A percentile compares a stretch with the other conserved stretches of the same genome.
phyloP scores from a whole-genome alignment of 2,797 vertebrate species.

The Pseudocheirus occidentalis region DNA sequence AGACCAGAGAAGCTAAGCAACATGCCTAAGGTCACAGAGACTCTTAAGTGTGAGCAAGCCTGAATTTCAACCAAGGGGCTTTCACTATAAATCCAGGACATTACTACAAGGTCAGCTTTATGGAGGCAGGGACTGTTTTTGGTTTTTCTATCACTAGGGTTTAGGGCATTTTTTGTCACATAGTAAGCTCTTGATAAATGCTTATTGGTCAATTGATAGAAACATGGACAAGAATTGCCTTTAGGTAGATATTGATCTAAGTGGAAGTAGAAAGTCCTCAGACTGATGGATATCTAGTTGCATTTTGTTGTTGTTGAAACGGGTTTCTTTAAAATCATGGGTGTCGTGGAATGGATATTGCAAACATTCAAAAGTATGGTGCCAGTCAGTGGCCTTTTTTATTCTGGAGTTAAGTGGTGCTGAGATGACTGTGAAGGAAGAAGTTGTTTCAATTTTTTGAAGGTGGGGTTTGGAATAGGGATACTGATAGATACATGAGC shows the following conservation, averaged over 20 bases:
- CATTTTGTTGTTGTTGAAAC: background rate
- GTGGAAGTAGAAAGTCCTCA: background rate
- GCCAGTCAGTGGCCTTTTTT: background rate
- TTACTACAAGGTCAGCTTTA: background rate
- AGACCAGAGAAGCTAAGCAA: background rate
- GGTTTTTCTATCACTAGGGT: background rate
- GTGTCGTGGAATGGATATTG: background rate
- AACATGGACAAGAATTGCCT: background rate
- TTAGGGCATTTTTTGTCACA: rapidly evolving
- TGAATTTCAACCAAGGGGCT: too few relatives aligned
- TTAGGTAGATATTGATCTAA: background rate
- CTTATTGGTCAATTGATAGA: background rate
- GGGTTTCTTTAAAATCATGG: background rate
- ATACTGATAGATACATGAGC: background rate
- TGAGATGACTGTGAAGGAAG: background rate
- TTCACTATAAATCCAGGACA: too few relatives aligned
- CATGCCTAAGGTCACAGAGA: background rate
- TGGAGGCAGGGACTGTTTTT: background rate
- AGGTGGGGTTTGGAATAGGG: background rate
- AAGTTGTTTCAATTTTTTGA: background rate
- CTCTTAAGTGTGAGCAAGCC: background rate
- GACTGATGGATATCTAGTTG: background rate
- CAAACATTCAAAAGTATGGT: background rate
- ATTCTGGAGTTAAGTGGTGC: background rate
- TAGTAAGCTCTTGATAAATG: rapidly evolving